Base-by-base conservation (phyloP, 2,888 invertebrate species). In the Monopis laevigella region DNA sequence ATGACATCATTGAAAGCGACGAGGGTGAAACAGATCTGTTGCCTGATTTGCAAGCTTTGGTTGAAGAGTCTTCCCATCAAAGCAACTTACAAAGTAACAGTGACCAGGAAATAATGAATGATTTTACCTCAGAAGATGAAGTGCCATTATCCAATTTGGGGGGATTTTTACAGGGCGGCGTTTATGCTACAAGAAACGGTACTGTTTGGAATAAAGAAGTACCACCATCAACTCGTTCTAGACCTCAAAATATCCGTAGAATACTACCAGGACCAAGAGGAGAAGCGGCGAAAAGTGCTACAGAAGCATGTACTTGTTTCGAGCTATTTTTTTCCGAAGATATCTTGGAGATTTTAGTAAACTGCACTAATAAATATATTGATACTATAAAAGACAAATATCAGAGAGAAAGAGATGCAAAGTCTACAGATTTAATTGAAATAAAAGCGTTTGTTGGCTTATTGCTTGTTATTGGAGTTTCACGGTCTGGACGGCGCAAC, bases 401-500 rank as follows among this genome's bases (percentile, higher is more conserved):
- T n/a, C n/a, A n/a, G n/a, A n/a, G n/a, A n/a, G n/a, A n/a, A n/a
- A n/a, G n/a, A n/a, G n/a, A n/a, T n/a, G n/a, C n/a, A n/a, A n/a
- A 28, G n/a, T n/a, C 29, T n/a, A 28, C 29, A 10, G 29, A 28
- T 28, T 4, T 28, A 7, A 12, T 28, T 4, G 29, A 28, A n/a
- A 28, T 28, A n/a, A 28, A 12, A 28, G 29, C 29, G 5, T 28
- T 28, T n/a, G 4, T 28, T n/a, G 29, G 29, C 6, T 28, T 28
- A n/a, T 28, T 28, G 29, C 12, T 6, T n/a, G 29, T 28, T 4
- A 28, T 28, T 5, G 29, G 29, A 28, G 29, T 28, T 5, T 28
- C 29, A 12, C 29, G 29, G 12, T 11, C 5, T 28, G 29, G 29
- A 28, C 29, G 29, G 29, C 29, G 29, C n/a, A 28, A 28, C 29